phyloP scores from a whole-genome alignment of 1,140 invertebrate species.

The Acromyrmex charruanus region DNA sequence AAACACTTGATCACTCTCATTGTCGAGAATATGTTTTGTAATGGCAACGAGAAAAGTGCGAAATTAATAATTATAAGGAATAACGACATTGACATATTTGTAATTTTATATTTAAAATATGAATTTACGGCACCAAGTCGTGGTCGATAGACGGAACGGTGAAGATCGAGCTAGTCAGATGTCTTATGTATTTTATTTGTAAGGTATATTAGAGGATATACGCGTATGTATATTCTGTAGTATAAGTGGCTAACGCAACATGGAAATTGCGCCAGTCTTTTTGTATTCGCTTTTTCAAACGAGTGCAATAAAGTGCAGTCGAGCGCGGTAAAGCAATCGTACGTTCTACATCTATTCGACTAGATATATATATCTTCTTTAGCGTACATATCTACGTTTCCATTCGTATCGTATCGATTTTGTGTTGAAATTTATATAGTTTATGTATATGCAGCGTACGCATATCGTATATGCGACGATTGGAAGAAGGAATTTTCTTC shows the following conservation, averaged over 20 bases:
- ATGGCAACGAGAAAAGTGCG: background rate
- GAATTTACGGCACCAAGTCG: background rate
- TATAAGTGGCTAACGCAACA: conserved; percentile 17
- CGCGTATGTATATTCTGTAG: background rate
- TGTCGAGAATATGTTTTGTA: background rate
- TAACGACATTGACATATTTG: no score
- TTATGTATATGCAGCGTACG: background rate
- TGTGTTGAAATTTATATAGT: background rate
- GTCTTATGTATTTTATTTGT: conserved; percentile 28
- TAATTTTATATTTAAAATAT: background rate
- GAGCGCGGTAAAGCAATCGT: background rate
- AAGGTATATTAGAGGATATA: conserved; percentile 15
- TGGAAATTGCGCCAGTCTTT: background rate
- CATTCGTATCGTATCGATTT: background rate
- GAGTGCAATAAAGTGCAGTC: background rate
- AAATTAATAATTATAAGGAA: background rate
- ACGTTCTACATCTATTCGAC: no score
- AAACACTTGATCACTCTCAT: background rate
- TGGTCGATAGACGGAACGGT: no score
- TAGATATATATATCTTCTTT: no score
- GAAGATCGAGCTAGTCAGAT: background rate
- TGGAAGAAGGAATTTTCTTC: background rate
- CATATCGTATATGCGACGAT: no score
- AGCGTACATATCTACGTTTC: background rate
- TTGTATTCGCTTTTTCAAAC: background rate